Conservation (phyloP, 2,113 vertebrate species). For the Neofelis nebulosa region DNA sequence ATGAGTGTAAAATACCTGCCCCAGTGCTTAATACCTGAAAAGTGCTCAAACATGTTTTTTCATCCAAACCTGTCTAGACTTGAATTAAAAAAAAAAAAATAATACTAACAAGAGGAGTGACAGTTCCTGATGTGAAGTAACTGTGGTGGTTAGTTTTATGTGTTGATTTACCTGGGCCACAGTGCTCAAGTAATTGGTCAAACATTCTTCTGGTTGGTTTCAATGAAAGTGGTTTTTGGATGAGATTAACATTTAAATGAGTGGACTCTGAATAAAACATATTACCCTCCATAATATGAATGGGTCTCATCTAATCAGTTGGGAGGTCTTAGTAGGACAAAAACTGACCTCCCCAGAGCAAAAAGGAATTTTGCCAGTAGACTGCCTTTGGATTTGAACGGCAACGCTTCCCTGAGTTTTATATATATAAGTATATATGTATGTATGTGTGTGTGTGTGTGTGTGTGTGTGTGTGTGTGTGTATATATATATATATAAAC, state of each 20-base stretch:
- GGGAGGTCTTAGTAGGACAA: background rate
- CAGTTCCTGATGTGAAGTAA: background rate
- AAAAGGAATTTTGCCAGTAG: background rate
- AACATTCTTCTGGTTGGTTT: background rate
- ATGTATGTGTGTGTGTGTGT: rapidly evolving
- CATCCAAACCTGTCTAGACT: background rate
- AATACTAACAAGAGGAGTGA: background rate
- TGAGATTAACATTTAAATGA: background rate
- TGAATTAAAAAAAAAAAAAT: background rate
- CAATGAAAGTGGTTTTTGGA: background rate
- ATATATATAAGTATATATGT: no score
- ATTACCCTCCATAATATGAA: background rate
- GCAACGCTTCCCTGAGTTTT: background rate
- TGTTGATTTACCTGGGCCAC: background rate
- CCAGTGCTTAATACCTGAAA: background rate
- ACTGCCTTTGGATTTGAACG: background rate
- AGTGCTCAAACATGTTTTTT: background rate
- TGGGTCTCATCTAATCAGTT: background rate
- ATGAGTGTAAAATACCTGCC: background rate
- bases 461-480: no score
- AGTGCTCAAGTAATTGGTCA: background rate
- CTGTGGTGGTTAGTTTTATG: background rate
- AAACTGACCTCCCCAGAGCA: background rate
- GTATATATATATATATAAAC: no score
- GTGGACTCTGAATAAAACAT: background rate